These are phyloP conservation scores for Zenarchopterus dispar DNA, from an alignment of 2,797 vertebrate species.

Conservation along the genomic window DNA sequence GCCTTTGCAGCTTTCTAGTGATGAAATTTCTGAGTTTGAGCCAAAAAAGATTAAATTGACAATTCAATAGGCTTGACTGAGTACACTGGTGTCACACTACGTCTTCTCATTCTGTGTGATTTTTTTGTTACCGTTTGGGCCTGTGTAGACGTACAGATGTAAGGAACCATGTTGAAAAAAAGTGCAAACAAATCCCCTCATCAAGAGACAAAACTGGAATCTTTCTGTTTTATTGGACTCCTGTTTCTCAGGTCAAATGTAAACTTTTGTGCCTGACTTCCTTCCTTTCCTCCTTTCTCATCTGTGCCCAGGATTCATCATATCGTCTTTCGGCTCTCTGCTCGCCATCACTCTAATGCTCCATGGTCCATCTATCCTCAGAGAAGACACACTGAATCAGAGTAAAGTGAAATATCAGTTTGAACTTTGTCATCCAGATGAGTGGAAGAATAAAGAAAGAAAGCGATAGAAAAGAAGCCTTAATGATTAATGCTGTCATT, in stretches of 20 bases:
- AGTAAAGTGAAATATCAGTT: slow-evolving; percentile 48
- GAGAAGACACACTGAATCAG: slow-evolving; percentile 24
- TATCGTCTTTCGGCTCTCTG: neutral
- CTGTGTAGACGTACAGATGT: too few relatives aligned
- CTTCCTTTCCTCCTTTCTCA: too few relatives aligned
- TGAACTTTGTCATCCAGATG: slow-evolving; percentile 55
- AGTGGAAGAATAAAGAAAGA: slow-evolving; percentile 59
- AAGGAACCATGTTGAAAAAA: too few relatives aligned
- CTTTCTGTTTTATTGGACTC: too few relatives aligned
- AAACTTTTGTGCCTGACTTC: neutral
- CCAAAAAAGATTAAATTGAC: neutral
- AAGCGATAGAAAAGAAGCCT: slow-evolving; percentile 47
- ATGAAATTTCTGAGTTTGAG: neutral
- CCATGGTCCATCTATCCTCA: slow-evolving; percentile 31
- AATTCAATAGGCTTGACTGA: neutral
- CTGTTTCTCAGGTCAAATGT: neutral
- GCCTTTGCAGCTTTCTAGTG: neutral
- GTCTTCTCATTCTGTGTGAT: too few relatives aligned
- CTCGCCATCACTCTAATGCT: neutral
- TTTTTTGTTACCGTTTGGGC: too few relatives aligned
- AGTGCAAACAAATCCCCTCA: too few relatives aligned
- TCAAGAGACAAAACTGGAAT: too few relatives aligned
- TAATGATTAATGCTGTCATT: slow-evolving; percentile 68
- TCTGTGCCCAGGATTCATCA: slow-evolving; percentile 1
- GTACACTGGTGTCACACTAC: neutral